Base-by-base conservation (phyloP, 2,113 vertebrate species). In the Odobenus rosmarus region DNA sequence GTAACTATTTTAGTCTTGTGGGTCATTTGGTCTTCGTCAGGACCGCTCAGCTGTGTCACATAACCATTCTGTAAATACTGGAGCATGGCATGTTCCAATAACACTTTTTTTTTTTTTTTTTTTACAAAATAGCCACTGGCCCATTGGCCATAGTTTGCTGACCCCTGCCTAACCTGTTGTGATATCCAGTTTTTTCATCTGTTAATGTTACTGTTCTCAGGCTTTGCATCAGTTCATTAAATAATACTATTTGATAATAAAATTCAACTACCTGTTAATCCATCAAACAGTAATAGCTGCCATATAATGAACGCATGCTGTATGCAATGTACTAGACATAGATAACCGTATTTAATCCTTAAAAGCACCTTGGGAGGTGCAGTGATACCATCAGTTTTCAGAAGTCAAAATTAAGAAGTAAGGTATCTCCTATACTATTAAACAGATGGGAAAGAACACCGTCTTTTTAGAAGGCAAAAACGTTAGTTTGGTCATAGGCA, bases 171-270 rank as follows among this genome's bases (percentile, higher is more conserved):
- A 69, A 93, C 21, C 51, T 90, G 1, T 80, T 61, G 74, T 28
- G 19, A 16, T 82, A 31, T 87, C 23, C 10, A 2, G 69, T 72
- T 82, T 93, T n/a, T 19, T 21, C 24, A 13, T 55, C 91, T 51
- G 5, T 93, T 64, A 24, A 39, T 80, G 1, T 64, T 24, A 74
- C 42, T 36, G 8, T 82, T 86, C 31, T 57, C 33, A 51, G 87
- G 42, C 51, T 95, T 79, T 83, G 61, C 23, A 21, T 88, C 49
- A 64, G 0, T 90, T 97, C 33, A 49, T 87, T 95, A 49, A 97
- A 77, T 77, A 85, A 61, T 90, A 71, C 3, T 64, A 0, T 88
- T 62, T 72, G 80, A 39, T 80, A 80, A 74, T 0, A n/a, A 0
- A 62, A 79, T 69, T 79, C 31, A 93, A 7, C 31, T 87, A 16